Evolutionary conservation across 2,888 invertebrate genomes (phyloP).

Genomic region (Branchipolynoe longqiensis): DNA sequence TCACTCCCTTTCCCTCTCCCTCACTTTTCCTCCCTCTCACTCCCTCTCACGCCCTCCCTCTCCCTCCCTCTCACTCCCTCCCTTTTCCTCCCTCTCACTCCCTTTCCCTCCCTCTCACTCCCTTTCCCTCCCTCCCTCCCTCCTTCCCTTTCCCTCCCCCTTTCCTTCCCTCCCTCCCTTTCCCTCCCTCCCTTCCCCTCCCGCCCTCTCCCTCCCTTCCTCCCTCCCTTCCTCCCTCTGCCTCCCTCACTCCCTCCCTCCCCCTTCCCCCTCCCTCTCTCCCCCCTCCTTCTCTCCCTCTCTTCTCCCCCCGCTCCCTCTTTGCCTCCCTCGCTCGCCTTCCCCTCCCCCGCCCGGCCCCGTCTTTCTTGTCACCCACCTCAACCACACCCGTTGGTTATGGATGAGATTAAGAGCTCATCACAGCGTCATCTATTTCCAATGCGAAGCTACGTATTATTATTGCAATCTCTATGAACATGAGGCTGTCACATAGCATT

Average conservation of each 20-base stretch:
- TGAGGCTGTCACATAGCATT: too few species aligned
- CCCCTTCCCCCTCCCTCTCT: not conserved
- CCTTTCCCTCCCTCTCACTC: not conserved
- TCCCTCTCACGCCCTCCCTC: not conserved
- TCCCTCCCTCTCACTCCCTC: not conserved
- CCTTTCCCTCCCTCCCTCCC: not conserved
- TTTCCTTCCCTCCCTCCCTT: not conserved
- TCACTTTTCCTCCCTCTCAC: not conserved
- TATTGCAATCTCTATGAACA: too few species aligned
- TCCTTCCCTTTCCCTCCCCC: not conserved
- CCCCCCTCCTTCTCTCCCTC: not conserved
- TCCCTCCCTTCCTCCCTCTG: not conserved
- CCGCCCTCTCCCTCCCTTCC: not conserved
- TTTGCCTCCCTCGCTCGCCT: too few species aligned
- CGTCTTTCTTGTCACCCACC: too few species aligned
- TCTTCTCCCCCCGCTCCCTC: not conserved
- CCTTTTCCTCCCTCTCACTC: not conserved
- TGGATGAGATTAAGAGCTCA: too few species aligned
- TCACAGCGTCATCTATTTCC: too few species aligned
- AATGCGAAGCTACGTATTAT: too few species aligned
- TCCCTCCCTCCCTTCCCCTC: not conserved
- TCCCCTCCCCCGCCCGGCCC: too few species aligned
- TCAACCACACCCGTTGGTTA: too few species aligned
- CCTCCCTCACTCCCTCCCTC: not conserved
- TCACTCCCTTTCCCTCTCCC: not conserved